Evolutionary conservation across 2,888 invertebrate species (phyloP), one percentile per base, ranked within the genome.

Genomic region (Cylindroiulus punctatus): DNA sequence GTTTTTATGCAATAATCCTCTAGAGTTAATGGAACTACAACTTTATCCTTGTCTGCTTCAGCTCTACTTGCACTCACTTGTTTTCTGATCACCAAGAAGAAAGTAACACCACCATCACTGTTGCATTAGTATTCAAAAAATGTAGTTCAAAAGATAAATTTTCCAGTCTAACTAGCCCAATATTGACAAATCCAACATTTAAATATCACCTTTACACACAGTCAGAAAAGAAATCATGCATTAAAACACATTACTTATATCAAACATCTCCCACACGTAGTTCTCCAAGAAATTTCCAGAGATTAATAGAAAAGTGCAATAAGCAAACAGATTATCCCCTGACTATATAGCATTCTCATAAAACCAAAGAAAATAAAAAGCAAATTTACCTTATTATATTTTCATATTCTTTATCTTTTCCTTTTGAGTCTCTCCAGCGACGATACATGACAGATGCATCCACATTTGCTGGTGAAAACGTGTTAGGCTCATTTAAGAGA

Each of bases 391-490:
- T 96, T 91, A 98, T 98, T 90, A 99, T 98, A 92, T 98, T 98
- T 92, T 98, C 98, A 92, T 99, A 99, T 92, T 99, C 99, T 92
- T 98, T 98, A 92, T 98, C 98, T 92, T 96, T 96, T 88, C 98
- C 98, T 93, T 97, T 97, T 89, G 98, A 97, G 90, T 99, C 98
- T 90, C 97, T 96, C 98, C 98, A 99, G 91, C 98, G 95, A 90
- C 99, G 94, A 92, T 98, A 99, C 98, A 99, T 99, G 87, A 99
- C 99, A 87, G 98, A 98, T 81, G 99, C 99, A 93, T 99, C 99
- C 40, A 99, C 99, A 91, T 99, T 99, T 89, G 99, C 99, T 84
- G 99, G 99, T 90, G 98, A 99, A 92, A 95, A 99, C 88, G 99
- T 99, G 93, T 99, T 99, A 88, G 99, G 99, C 93, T 99, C 99